Conservation (phyloP, 2,113 vertebrate species). For the Acanthisitta chloris region DNA sequence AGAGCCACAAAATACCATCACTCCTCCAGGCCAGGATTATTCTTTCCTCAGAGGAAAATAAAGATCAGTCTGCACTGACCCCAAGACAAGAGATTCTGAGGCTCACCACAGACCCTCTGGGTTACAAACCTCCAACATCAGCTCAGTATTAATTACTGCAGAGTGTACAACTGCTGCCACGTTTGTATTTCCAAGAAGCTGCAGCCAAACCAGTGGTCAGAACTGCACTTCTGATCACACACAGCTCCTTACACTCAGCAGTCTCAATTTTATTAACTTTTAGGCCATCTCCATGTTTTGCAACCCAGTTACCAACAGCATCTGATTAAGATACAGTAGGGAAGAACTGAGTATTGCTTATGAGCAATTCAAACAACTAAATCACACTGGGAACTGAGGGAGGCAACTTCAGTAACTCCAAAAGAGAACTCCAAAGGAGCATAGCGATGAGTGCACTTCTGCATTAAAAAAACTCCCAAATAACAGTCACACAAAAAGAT, state of each 20-base stretch:
- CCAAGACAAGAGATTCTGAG: neutral
- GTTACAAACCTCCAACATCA: neutral
- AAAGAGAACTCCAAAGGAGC: neutral
- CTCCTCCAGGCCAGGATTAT: neutral
- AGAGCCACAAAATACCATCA: neutral
- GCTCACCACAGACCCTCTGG: neutral
- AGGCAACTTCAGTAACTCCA: neutral
- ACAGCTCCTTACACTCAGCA: neutral
- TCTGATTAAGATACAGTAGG: neutral
- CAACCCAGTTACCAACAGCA: neutral
- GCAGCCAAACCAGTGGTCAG: neutral
- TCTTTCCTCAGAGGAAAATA: neutral
- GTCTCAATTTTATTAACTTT: neutral
- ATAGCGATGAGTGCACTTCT: neutral
- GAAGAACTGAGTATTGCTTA: neutral
- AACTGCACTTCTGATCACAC: neutral
- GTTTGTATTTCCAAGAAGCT: neutral
- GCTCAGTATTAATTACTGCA: neutral
- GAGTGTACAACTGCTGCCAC: neutral
- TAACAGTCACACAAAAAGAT: constrained; percentile 18
- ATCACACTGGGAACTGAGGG: neutral
- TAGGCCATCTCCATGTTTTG: neutral
- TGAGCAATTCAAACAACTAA: neutral
- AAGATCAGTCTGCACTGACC: neutral
- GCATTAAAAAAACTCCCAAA: neutral